These are phyloP conservation scores for Capitulum mitella DNA, from an alignment of 2,888 invertebrate species.

Conservation along the genomic window DNA sequence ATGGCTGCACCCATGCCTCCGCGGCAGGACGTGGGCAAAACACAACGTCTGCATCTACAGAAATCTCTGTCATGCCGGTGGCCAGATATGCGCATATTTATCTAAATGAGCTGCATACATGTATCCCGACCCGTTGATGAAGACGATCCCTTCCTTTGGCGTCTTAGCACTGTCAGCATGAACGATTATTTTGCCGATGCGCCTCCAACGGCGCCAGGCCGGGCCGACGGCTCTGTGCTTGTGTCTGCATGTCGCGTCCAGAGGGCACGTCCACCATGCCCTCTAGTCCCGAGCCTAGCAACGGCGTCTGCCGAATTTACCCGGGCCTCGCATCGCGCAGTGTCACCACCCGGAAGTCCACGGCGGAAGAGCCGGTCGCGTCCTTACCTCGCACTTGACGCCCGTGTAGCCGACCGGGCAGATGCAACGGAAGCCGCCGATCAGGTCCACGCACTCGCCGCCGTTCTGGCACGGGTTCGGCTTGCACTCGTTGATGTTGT, in stretches of 20 bases:
- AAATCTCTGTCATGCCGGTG: not conserved
- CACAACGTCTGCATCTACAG: no score
- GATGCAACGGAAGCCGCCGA: slow-evolving; percentile 81
- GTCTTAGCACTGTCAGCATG: slow-evolving; percentile 68
- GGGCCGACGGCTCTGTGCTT: no score
- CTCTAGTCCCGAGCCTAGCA: no score
- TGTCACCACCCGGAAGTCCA: no score
- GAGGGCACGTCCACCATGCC: no score
- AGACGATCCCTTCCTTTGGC: slow-evolving; percentile 87
- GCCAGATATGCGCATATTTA: not conserved
- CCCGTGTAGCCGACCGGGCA: slow-evolving; percentile 87
- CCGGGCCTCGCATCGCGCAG: no score
- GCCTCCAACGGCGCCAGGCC: no score
- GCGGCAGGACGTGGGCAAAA: no score
- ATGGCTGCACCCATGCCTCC: no score
- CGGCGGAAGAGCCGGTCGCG: no score
- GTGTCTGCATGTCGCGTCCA: no score
- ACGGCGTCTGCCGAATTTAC: no score
- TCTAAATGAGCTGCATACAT: slow-evolving; percentile 68
- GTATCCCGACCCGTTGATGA: slow-evolving; percentile 79
- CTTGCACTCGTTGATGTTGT: slow-evolving; percentile 84
- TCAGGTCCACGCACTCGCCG: slow-evolving; percentile 76
- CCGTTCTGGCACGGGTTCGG: slow-evolving; percentile 83
- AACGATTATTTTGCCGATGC: slow-evolving; percentile 83
- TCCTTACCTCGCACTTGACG: slow-evolving; percentile 66